phyloP scores from a whole-genome alignment of 2,888 invertebrate genomes.

The Bellardia pandia region DNA sequence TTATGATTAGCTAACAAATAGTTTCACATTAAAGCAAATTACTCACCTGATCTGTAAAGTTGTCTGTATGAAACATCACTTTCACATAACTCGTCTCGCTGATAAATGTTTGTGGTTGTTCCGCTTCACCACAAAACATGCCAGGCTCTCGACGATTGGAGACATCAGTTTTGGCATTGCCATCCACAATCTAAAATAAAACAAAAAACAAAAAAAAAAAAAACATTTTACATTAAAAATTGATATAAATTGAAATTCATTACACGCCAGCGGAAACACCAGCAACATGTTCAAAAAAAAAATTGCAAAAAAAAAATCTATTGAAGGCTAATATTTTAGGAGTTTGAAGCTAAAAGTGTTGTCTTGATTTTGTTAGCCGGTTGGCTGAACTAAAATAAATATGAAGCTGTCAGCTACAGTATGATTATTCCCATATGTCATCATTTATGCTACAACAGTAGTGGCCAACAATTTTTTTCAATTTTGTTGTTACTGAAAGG shows the following conservation, averaged over 20 bases:
- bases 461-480: conserved; percentile 38
- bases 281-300: conserved; percentile 53
- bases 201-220: conserved; percentile 14
- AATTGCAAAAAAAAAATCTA: conserved; percentile 27
- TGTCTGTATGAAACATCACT: conserved; percentile 95
- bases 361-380: conserved; percentile 34
- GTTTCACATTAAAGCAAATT: background rate
- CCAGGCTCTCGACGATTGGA: conserved; percentile 95
- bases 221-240: conserved; percentile 44
- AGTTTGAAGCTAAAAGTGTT: background rate
- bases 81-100: conserved; percentile 97
- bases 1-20: background rate
- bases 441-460: conserved; percentile 75
- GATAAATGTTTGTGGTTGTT: conserved; percentile 97
- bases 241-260: conserved; percentile 69
- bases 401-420: conserved; percentile 59
- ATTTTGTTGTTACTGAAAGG: background rate
- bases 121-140: conserved; percentile 96
- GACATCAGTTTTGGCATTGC: conserved; percentile 94
- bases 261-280: conserved; percentile 49
- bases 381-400: conserved; percentile 56
- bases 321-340: conserved; percentile 17
- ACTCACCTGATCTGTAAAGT: conserved; percentile 93
- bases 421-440: conserved; percentile 77
- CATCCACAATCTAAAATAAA: conserved; percentile 91